These are phyloP conservation scores for Coregonus sp. DNA, from an alignment of 2,797 vertebrate genomes.

Conservation along the genomic window DNA sequence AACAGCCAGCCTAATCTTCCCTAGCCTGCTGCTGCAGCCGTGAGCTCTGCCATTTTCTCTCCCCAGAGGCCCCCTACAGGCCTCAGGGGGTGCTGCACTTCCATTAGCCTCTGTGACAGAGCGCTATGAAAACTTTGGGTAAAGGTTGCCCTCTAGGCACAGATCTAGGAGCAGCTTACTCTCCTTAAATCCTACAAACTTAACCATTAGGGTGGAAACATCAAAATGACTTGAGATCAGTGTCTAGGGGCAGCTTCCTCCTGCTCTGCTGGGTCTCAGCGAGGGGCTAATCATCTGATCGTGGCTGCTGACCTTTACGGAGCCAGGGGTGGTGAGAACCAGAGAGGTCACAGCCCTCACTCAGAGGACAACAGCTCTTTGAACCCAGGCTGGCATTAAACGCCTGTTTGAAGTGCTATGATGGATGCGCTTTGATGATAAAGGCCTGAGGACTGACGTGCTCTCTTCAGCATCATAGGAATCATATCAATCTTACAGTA, in stretches of 20 bases:
- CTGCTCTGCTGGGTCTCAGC: not conserved
- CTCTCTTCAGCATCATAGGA: not conserved
- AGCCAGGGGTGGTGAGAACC: not conserved
- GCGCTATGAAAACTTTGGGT: not conserved
- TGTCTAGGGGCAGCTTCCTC: not conserved
- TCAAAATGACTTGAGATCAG: not conserved
- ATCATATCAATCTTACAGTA: not conserved
- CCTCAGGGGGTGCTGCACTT: not conserved
- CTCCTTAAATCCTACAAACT: not conserved
- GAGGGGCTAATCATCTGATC: not conserved
- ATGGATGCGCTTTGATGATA: not conserved
- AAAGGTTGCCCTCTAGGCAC: not conserved
- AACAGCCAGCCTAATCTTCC: conserved; percentile 1
- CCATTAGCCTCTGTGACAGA: not conserved
- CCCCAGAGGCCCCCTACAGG: not conserved
- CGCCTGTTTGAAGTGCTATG: not conserved
- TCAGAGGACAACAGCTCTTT: not conserved
- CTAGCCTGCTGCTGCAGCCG: not conserved
- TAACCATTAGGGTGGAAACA: not conserved
- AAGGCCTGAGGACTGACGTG: not conserved
- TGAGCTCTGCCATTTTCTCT: conserved; percentile 1
- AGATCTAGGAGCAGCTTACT: not conserved
- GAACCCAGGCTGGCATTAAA: conserved; percentile 9
- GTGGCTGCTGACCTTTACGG: not conserved
- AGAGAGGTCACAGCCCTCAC: not conserved